Base-by-base conservation (phyloP, 2,113 vertebrate species). In the Psilopsiagon aymara region DNA sequence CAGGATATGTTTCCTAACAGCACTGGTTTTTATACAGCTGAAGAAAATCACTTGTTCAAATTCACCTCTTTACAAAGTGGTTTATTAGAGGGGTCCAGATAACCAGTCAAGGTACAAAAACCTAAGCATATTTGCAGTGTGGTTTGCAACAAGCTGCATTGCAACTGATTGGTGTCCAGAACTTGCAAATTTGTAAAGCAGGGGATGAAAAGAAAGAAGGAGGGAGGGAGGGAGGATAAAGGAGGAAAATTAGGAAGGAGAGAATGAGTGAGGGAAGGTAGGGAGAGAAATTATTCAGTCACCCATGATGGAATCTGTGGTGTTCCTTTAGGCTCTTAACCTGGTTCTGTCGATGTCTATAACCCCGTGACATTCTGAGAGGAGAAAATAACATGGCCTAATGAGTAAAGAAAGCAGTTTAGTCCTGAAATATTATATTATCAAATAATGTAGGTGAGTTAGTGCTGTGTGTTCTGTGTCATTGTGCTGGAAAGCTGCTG, bases 271-370 rank as follows among this genome's bases (percentile, higher is more conserved):
- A 5, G 9, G 57, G 21, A 59, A 37, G 21, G 24, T 16, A 39
- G 17, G 20, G 14, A 20, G 53, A 29, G 0, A 46, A 66, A 75
- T 91, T 53, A 55, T 69, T 64, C 47, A 11, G 44, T 57, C 7
- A 2, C 17, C 79, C 1, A 1, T 59, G 29, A 86, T 46, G 91
- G 92, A 69, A 73, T 82, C 69, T 21, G 20, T 59, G 13, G 55
- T 8, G 41, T 20, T 93, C 24, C 52, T 83, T 78, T 18, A 84
- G 84, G 93, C 43, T 73, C 57, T 39, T 95, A 97, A 91, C 92
- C 90, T 85, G 96, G 86, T 95, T 96, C 91, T 94, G 94, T 94
- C 96, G 87, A 63, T 92, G 96, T 79, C 92, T 92, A 84, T 96
- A 92, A 76, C 77, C 79, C 47, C 0, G 8, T 82, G 96, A 87